Conservation (phyloP, 2,113 vertebrate genomes). For the Opisthocomus hoazin region DNA sequence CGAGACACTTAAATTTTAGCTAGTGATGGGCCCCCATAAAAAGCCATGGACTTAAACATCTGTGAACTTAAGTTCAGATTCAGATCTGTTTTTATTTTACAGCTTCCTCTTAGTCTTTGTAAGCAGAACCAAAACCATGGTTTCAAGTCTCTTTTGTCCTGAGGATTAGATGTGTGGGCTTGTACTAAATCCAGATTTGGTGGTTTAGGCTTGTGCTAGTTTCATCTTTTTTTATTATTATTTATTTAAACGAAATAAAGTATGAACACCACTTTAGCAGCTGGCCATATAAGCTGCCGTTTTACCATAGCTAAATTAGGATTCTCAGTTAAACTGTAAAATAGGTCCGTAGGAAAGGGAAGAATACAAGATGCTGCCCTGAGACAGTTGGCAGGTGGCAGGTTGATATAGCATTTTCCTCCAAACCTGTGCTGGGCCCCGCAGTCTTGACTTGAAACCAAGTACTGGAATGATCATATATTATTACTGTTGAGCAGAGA, state of each 20-base stretch:
- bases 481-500: neutral
- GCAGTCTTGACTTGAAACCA: neutral
- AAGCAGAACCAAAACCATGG: conserved; percentile 32
- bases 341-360: neutral
- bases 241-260: neutral
- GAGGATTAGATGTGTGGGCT: neutral
- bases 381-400: neutral
- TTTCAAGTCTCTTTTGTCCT: conserved; percentile 1
- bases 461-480: neutral
- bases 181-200: neutral
- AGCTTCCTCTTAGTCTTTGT: conserved; percentile 25
- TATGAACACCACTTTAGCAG: neutral
- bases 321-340: neutral
- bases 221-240: neutral
- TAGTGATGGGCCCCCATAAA: neutral
- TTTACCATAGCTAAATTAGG: neutral
- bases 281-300: neutral
- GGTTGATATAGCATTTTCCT: neutral
- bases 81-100: conserved; percentile 4
- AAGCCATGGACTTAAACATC: neutral
- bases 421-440: neutral
- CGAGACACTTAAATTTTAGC: neutral
- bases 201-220: neutral
- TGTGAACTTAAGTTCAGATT: neutral
- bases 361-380: neutral